phyloP scores from a whole-genome alignment of 2,797 vertebrate species.

The Phoebastria nigripes region DNA sequence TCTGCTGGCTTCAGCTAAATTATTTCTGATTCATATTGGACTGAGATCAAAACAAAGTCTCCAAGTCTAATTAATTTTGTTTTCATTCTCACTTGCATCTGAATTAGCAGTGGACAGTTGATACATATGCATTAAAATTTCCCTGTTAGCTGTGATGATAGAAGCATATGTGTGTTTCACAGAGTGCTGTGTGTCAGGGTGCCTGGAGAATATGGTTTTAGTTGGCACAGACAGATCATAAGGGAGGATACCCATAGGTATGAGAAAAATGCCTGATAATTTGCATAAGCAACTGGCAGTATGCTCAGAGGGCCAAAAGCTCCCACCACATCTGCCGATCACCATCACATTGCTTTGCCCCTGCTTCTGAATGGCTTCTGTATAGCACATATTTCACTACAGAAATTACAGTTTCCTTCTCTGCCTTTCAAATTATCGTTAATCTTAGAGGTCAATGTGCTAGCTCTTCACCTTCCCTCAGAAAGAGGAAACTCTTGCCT shows the following conservation, averaged over 20 bases:
- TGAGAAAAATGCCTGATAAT: conserved; percentile 20
- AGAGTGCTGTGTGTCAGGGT: neutral
- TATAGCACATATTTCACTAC: neutral
- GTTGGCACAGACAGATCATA: neutral
- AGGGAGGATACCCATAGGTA: conserved; percentile 25
- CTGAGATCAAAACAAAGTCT: conserved; percentile 23
- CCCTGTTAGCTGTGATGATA: neutral
- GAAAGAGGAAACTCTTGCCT: neutral
- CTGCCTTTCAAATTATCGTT: neutral
- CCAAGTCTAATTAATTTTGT: conserved; percentile 41
- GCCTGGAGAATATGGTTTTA: conserved; percentile 12
- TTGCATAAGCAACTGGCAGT: conserved; percentile 49
- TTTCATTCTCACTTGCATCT: conserved; percentile 32
- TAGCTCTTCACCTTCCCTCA: neutral
- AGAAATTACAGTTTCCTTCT: neutral
- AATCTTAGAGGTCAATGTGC: neutral
- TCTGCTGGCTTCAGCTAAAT: neutral
- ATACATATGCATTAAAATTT: conserved; percentile 43
- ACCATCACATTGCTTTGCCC: neutral
- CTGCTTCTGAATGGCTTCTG: neutral
- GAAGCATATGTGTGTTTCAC: conserved; percentile 49
- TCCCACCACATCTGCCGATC: neutral
- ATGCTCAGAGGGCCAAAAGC: neutral
- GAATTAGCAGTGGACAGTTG: conserved; percentile 32
- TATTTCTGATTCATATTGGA: conserved; percentile 1